Base-by-base conservation (phyloP, 2,797 vertebrate species). In the Platyrinchus mystaceus region DNA sequence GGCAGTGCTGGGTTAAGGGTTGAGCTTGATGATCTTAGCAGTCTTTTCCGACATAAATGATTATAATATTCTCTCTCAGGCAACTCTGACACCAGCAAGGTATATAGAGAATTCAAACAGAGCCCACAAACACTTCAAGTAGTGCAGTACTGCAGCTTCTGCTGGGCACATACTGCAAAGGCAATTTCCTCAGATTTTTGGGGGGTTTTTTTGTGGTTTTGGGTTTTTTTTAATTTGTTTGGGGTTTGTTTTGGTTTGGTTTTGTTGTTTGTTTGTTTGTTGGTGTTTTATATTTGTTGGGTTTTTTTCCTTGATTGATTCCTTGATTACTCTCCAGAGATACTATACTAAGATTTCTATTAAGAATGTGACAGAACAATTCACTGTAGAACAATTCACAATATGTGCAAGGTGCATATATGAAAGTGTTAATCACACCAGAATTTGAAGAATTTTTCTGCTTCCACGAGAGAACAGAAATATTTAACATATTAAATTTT, bases 211-310 rank as follows among this genome's bases (percentile, higher is more conserved):
- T n/a, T n/a, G n/a, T n/a, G n/a, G n/a, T n/a, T n/a, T n/a, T n/a
- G n/a, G n/a, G n/a, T n/a, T n/a, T n/a, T n/a, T n/a, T n/a, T n/a
- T n/a, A n/a, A n/a, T n/a, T n/a, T n/a, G n/a, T n/a, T n/a, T n/a
- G n/a, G n/a, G n/a, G n/a, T n/a, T n/a, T n/a, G n/a, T n/a, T n/a
- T n/a, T n/a, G n/a, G n/a, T n/a, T n/a, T n/a, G n/a, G n/a, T n/a
- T n/a, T n/a, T n/a, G n/a, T n/a, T 0, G 0, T 32, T 67, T 12
- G 3, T 1, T 19, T 30, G n/a, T n/a, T n/a, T n/a, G n/a, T 26
- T 56, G 20, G 21, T 50, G 28, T 15, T 39, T 50, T 26, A 7
- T 18, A 24, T 82, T 34, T 18, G 14, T 16, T 63, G 47, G 15
- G 3, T 8, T 16, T 17, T 27, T 24, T 79, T 24, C 19, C 63